Evolutionary conservation across 2,797 vertebrate genomes (phyloP), one percentile per base, ranked within the genome.

Genomic region (Dicrostonyx torquatus): DNA sequence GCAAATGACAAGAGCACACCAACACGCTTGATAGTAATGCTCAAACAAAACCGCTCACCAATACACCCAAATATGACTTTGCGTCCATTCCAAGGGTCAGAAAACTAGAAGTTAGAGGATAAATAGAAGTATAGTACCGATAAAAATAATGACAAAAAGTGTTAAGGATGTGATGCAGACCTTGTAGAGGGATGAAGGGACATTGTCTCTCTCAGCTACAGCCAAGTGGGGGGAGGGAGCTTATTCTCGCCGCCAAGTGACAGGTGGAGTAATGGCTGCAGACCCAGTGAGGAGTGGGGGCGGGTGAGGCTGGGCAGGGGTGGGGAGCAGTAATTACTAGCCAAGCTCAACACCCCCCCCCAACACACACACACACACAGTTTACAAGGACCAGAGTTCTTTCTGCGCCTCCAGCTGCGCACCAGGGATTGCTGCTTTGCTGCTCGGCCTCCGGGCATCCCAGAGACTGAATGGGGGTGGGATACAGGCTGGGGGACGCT

Each of bases 201-300:
- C 43, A 7, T 37, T 4, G 70, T 66, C 48, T 73, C 82, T 10
- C 58, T 45, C 34, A 62, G 94, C 91, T 20, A 8, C 85, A 22
- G 91, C n/a, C 0, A 76, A 76, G 77, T 82, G 29, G 89, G n/a
- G 58, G 93, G 87, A 96, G 83, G 94, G 94, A 37, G 14, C 93
- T 53, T 15, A 91, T 93, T 92, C 82, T 95, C 50, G 31, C 70
- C 50, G 31, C 70, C 60, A 1, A 70, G 68, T 94, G 97, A 98
- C 97, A 97, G 96, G 96, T 97, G 96, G 94, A 97, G 91, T 97
- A 87, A 96, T 96, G 95, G 95, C 85, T 77, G 68, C 80, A 77
- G 94, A 93, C 89, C 95, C 82, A 3, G 90, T 1, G 66, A 50
- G 24, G 37, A 94, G 79, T 79, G 90, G 82, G 85, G 85, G 89